A percentile compares a stretch with the other conserved stretches of the same genome.
Evolutionary conservation across 1,140 invertebrate genomes (phyloP).

Genomic region (Muscidifurax raptorellus): DNA sequence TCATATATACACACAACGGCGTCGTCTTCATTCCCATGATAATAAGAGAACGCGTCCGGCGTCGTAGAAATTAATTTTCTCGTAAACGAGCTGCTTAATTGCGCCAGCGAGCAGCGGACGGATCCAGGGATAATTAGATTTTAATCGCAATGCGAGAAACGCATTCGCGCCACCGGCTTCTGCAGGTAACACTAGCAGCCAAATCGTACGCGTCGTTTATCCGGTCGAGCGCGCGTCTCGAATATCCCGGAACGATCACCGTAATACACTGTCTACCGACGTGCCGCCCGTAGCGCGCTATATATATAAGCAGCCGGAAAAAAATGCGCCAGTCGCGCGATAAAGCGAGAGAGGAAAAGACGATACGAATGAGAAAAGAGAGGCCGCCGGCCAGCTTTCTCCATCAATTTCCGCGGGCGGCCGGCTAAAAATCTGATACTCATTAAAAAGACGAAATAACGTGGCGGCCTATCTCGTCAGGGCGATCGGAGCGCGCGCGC

Average conservation of each 20-base stretch:
- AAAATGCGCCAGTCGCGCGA: not conserved
- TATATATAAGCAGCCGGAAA: not conserved
- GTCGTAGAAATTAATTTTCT: conserved; percentile 38
- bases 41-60: not conserved
- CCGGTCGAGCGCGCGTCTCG: not conserved
- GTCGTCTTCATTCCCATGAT: conserved; percentile 34
- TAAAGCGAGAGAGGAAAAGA: not conserved
- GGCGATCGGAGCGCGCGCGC: conserved; percentile 6
- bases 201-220: not conserved
- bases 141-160: conserved; percentile 25
- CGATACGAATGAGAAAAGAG: not conserved
- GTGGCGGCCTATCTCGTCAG: conserved; percentile 18
- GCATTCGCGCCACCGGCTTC: not conserved
- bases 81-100: conserved; percentile 44
- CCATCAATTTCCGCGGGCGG: conserved; percentile 38
- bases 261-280: too few species aligned
- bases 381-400: conserved; percentile 20
- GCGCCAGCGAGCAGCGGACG: not conserved
- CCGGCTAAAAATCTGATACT: conserved; percentile 40
- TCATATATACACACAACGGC: not conserved
- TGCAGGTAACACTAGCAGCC: conserved; percentile 10
- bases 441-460: conserved; percentile 52
- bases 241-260: not conserved
- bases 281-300: too few species aligned
- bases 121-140: conserved; percentile 32